These are phyloP conservation scores for Calameuta idolon DNA, from an alignment of 2,888 invertebrate species.

Conservation along the genomic window DNA sequence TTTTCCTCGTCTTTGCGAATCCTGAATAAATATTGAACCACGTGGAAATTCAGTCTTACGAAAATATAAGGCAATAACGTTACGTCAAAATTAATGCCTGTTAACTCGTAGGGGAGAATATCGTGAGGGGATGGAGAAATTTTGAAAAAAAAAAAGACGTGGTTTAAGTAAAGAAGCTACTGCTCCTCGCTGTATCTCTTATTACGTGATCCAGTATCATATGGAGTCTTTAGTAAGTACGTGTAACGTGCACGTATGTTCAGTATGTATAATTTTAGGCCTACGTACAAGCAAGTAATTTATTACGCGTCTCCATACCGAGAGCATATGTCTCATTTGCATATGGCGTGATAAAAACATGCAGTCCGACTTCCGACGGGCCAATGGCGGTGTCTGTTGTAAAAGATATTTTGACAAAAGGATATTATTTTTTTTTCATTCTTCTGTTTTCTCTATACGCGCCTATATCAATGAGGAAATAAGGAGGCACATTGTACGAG, in stretches of 20 bases:
- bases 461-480: background rate
- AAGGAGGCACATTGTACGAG: background rate
- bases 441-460: background rate
- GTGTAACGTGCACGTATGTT: background rate
- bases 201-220: background rate
- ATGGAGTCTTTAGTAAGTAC: background rate
- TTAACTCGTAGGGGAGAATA: background rate
- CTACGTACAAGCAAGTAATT: conserved; percentile 53
- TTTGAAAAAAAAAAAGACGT: background rate
- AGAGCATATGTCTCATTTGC: conserved; percentile 58
- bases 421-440: conserved; percentile 8
- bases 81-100: background rate
- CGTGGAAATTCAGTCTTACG: background rate
- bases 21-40: background rate
- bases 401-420: conserved; percentile 39
- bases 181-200: background rate
- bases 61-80: background rate
- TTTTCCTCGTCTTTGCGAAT: background rate
- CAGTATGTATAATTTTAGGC: conserved; percentile 51
- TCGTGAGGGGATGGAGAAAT: background rate
- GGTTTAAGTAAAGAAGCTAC: background rate
- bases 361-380: conserved; percentile 46
- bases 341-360: conserved; percentile 55
- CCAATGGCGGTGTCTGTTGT: conserved; percentile 29
- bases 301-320: conserved; percentile 47